Conservation (phyloP, 2,113 vertebrate species). For the Alligator sinensis region DNA sequence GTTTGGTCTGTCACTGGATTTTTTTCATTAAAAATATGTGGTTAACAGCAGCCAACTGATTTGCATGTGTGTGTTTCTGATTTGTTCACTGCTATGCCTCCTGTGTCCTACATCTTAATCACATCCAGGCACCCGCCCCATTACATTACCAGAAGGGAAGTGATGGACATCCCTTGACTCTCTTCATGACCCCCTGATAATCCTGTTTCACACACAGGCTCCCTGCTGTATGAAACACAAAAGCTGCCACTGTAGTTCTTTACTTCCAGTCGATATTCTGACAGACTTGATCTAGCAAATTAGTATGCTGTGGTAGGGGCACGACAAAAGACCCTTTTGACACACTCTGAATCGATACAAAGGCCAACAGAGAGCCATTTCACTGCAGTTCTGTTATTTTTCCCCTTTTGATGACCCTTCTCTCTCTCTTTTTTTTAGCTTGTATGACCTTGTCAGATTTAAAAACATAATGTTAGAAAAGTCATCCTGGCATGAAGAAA, state of each 20-base stretch:
- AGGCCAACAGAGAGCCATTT: slow-evolving; percentile 91
- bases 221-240: slow-evolving; percentile 95
- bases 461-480: slow-evolving; percentile 82
- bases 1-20: slow-evolving; percentile 75
- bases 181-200: slow-evolving; percentile 98
- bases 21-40: slow-evolving; percentile 84
- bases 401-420: slow-evolving; percentile 86
- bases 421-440: slow-evolving; percentile 72
- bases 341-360: slow-evolving; percentile 95
- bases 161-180: slow-evolving; percentile 97
- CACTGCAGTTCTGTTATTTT: slow-evolving; percentile 84
- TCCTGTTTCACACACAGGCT: slow-evolving; percentile 99
- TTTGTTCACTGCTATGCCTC: slow-evolving; percentile 83
- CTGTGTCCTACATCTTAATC: slow-evolving; percentile 95
- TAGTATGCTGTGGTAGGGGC: slow-evolving; percentile 98
- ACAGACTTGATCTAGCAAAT: slow-evolving; percentile 99
- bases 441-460: slow-evolving; percentile 85
- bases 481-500: slow-evolving; percentile 63
- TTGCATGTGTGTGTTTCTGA: slow-evolving; percentile 88
- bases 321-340: slow-evolving; percentile 98
- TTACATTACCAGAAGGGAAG: slow-evolving; percentile 90
- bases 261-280: slow-evolving; percentile 96
- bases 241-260: slow-evolving; percentile 92
- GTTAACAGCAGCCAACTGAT: slow-evolving; percentile 81
- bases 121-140: slow-evolving; percentile 87